Evolutionary conservation across 2,797 vertebrate species (phyloP).

Genomic region (Telmatherina bonti): DNA sequence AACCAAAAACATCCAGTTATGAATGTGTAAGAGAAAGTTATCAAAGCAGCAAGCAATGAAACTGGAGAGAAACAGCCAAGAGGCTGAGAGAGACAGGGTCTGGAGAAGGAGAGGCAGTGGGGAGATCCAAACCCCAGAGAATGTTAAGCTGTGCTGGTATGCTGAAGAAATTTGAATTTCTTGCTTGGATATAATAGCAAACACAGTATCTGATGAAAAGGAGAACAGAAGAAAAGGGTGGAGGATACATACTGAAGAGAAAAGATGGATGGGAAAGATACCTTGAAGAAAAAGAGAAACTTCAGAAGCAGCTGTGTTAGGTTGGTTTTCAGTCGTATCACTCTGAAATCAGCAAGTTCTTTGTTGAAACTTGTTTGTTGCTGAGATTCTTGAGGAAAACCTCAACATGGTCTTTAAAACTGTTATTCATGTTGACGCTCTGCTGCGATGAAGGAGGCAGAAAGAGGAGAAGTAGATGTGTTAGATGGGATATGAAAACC

Average conservation of each 20-base stretch:
- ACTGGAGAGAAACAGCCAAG: slow-evolving; percentile 8
- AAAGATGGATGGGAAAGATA: not conserved
- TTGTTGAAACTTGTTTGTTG: slow-evolving; percentile 16
- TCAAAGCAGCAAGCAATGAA: slow-evolving; percentile 17
- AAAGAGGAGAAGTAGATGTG: not conserved
- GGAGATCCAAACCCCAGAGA: slow-evolving; percentile 72
- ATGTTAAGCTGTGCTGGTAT: slow-evolving; percentile 79
- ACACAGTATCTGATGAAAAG: slow-evolving; percentile 20
- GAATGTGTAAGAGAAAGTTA: slow-evolving; percentile 9
- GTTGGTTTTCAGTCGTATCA: slow-evolving; percentile 27
- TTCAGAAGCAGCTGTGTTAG: not conserved
- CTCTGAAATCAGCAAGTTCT: slow-evolving; percentile 26
- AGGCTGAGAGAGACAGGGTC: slow-evolving; percentile 33
- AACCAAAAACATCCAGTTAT: not conserved
- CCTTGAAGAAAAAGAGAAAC: not conserved
- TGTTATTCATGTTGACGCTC: not conserved
- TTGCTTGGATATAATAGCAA: slow-evolving; percentile 38
- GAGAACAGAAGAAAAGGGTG: slow-evolving; percentile 16
- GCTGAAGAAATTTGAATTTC: slow-evolving; percentile 71
- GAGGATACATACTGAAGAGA: slow-evolving; percentile 1
- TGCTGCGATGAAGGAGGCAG: not conserved
- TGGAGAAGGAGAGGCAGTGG: slow-evolving; percentile 46
- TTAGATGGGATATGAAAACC: not conserved
- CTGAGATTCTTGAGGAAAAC: slow-evolving; percentile 30
- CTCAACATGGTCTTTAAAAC: not conserved